Percentiles rank a stretch among this genome's conserved stretches.
Evolutionary conservation across 2,888 invertebrate genomes (phyloP).

Genomic region (Aleiodes leptofemur): DNA sequence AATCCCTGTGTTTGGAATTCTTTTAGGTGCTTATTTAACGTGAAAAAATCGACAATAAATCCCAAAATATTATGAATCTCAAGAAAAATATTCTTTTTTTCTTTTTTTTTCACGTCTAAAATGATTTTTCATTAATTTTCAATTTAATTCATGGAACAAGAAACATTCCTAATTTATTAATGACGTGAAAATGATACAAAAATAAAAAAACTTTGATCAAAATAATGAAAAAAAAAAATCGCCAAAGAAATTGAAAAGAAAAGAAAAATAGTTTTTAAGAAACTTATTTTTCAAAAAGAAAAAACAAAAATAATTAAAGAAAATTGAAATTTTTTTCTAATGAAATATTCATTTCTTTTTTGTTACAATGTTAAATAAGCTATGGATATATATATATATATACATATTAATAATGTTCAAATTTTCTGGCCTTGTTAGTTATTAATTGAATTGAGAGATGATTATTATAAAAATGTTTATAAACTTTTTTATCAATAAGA

Average conservation of each 20-base stretch:
- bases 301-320: constrained; percentile 18
- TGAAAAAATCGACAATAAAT: constrained; percentile 21
- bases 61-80: constrained; percentile 17
- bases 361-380: constrained; percentile 27
- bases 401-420: constrained; percentile 30
- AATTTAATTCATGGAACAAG: constrained; percentile 13
- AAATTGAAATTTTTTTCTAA: constrained; percentile 16
- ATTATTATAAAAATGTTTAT: constrained; percentile 21
- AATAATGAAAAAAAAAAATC: background rate
- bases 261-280: constrained; percentile 9
- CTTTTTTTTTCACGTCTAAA: constrained; percentile 17
- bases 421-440: constrained; percentile 35
- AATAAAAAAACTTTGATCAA: background rate
- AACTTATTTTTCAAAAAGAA: constrained; percentile 20
- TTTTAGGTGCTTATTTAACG: constrained; percentile 26
- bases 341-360: constrained; percentile 26
- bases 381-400: constrained; percentile 20
- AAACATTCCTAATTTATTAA: constrained; percentile 33
- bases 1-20: background rate
- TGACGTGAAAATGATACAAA: constrained; percentile 6
- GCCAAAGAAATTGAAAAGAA: constrained; percentile 25
- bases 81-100: background rate
- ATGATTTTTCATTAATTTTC: background rate
- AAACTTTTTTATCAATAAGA: constrained; percentile 26
- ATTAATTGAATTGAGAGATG: constrained; percentile 9